Conservation (phyloP, 2,888 invertebrate genomes). For the Halictus ligatus region DNA sequence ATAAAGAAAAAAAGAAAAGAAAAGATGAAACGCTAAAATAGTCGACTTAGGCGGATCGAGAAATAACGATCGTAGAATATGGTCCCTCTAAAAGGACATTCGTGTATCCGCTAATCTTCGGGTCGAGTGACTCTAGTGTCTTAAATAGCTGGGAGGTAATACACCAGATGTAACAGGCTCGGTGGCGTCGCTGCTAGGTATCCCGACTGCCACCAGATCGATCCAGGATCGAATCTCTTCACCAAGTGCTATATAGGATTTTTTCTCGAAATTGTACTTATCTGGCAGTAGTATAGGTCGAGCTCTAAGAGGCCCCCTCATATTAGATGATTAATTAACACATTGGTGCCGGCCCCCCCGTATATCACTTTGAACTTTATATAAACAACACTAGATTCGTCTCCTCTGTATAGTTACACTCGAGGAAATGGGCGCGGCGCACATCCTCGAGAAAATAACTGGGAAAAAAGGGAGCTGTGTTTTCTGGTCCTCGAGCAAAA, state of each 20-base stretch:
- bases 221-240: background rate
- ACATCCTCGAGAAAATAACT: background rate
- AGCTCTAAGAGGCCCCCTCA: background rate
- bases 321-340: constrained; percentile 38
- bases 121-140: constrained; percentile 10
- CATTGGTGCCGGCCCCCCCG: constrained; percentile 17
- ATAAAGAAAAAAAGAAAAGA: background rate
- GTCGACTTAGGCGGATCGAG: background rate
- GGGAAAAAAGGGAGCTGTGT: too few relatives aligned
- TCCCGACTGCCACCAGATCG: background rate
- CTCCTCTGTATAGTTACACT: background rate
- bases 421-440: background rate
- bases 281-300: background rate
- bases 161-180: background rate
- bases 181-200: background rate
- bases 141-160: background rate
- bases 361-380: constrained; percentile 29
- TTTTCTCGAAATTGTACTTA: constrained; percentile 8
- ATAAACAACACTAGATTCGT: background rate
- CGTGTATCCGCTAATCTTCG: constrained; percentile 1
- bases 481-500: constrained; percentile 32
- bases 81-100: constrained; percentile 1
- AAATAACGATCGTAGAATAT: constrained; percentile 1
- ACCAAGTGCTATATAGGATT: background rate
- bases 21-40: constrained; percentile 4